phyloP scores from a whole-genome alignment of 2,113 vertebrate species.

The Chunga burmeisteri region DNA sequence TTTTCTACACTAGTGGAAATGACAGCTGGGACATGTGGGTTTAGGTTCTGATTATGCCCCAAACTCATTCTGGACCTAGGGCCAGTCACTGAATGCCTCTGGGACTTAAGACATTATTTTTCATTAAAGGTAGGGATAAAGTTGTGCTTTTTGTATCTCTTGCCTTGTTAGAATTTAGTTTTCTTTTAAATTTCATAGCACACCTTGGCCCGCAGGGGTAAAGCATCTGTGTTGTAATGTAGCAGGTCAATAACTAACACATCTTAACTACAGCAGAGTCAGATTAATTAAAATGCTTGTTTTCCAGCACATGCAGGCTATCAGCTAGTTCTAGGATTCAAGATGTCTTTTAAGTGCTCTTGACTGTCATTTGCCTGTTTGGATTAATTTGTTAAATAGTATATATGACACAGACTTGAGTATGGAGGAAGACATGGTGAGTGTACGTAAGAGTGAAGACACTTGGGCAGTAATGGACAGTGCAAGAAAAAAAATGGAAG shows the following conservation, averaged over 20 bases:
- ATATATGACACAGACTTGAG: background rate
- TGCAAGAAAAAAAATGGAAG: background rate
- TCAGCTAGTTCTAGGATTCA: background rate
- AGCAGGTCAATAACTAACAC: background rate
- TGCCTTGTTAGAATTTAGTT: background rate
- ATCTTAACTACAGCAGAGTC: too few species aligned
- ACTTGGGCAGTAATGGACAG: background rate
- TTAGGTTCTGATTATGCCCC: background rate
- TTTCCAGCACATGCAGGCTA: background rate
- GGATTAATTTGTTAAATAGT: background rate
- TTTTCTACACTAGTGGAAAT: background rate
- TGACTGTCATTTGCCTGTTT: background rate
- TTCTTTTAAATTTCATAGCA: background rate
- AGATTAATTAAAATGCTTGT: background rate
- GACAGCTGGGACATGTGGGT: background rate
- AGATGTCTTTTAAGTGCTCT: background rate
- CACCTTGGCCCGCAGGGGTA: accelerated
- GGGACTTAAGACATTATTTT: background rate
- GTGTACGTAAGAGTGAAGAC: background rate
- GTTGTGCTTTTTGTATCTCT: background rate
- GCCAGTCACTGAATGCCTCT: background rate
- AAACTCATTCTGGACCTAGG: background rate
- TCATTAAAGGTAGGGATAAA: background rate
- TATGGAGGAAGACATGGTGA: background rate
- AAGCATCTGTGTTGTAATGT: background rate